Base-by-base conservation (phyloP, 2,113 vertebrate genomes). In the Sturnira hondurensis region DNA sequence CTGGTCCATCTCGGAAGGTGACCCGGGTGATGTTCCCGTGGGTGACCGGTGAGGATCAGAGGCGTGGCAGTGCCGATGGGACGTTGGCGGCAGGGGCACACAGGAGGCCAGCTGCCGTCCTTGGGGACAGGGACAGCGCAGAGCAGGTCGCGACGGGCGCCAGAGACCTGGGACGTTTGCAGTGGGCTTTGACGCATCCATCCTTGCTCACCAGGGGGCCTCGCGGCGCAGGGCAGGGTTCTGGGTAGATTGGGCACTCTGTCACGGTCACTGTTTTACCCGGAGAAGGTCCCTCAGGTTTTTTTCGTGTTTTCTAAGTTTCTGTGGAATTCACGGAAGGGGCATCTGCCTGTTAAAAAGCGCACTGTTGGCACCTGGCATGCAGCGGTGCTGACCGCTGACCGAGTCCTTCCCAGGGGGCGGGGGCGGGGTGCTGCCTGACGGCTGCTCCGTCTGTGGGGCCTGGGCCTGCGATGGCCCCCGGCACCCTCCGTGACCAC, bases 311-410 rank as follows among this genome's bases (percentile, higher is more conserved):
- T 95, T 73, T 86, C 11, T 47, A 31, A 41, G 2, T 31, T 61
- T 93, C 31, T 76, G 0, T 36, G 43, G 54, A 80, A 5, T 86
- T 58, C 67, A 0, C 38, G 12, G 5, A 50, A 43, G 28, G 0
- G 7, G 3, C 0, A 24, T 56, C 15, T 77, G 45, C 54, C n/a
- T 6, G 2, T 65, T 13, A 67, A 73, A 86, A 28, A 41, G 7
- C n/a, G 3, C 43, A 11, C 4, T 5, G 15, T 38, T 65, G 43
- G 45, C 24, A 52, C 74, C 73, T 80, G 65, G 26, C 24, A 24
- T 14, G 24, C 33, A 0, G 0, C 36, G 36, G 33, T 45, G 15
- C 19, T n/a, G 33, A n/a, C n/a, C n/a, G n/a, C n/a, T n/a, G n/a
- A n/a, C 16, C 54, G 28, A 5, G 5, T 0, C 9, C 43, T 47